Conservation (phyloP, 2,797 vertebrate genomes). For the Cossypha dichroa region DNA sequence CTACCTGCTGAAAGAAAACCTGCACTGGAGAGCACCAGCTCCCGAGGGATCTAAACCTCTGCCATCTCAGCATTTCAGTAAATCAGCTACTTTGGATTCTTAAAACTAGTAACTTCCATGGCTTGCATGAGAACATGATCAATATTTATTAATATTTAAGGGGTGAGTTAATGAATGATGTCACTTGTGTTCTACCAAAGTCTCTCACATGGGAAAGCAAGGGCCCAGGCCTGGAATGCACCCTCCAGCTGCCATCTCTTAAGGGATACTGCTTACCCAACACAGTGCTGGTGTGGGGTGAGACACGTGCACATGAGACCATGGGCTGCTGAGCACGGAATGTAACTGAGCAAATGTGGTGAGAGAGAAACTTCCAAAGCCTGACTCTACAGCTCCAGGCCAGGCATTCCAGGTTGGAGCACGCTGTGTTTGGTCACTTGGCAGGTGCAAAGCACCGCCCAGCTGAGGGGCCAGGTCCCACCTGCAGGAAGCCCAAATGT, state of each 20-base stretch:
- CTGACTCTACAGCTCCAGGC: neutral
- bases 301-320: neutral
- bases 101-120: neutral
- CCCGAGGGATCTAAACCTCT: neutral
- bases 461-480: too few species aligned
- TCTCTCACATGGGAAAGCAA: rapidly evolving
- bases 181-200: neutral
- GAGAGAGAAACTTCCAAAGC: neutral
- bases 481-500: neutral
- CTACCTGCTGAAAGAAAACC: neutral
- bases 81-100: neutral
- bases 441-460: neutral
- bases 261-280: rapidly evolving
- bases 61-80: neutral
- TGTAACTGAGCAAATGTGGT: rapidly evolving
- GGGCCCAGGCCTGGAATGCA: neutral
- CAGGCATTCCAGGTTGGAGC: neutral
- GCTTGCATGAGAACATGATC: neutral
- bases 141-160: neutral
- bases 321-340: rapidly evolving
- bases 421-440: neutral
- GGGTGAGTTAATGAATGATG: neutral
- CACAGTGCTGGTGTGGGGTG: rapidly evolving
- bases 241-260: neutral
- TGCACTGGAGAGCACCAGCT: neutral